Conservation (phyloP, 2,113 vertebrate genomes). For the Anser brachyrhynchus region DNA sequence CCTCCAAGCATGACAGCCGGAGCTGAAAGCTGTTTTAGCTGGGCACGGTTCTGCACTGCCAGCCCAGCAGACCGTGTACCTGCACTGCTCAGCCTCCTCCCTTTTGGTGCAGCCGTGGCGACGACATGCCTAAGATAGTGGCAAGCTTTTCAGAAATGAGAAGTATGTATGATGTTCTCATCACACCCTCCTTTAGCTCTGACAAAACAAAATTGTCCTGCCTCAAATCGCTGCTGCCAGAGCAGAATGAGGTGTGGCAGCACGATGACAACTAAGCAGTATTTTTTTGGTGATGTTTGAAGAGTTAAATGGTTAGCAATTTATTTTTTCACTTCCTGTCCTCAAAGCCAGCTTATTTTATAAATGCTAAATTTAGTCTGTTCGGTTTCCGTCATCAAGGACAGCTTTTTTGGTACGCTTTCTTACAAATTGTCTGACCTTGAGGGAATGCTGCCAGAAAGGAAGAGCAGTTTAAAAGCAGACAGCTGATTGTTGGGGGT, state of each 20-base stretch:
- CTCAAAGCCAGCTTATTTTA: slow-evolving; percentile 65
- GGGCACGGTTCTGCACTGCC: background rate
- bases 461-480: slow-evolving; percentile 38
- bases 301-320: background rate
- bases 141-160: background rate
- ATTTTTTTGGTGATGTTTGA: background rate
- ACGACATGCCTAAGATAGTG: background rate
- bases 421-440: slow-evolving; percentile 65
- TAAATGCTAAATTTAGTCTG: slow-evolving; percentile 57
- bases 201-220: background rate
- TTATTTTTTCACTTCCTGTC: slow-evolving; percentile 65
- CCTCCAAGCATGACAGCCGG: background rate
- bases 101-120: background rate
- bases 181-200: background rate
- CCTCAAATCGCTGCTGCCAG: background rate
- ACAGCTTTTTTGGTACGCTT: slow-evolving; percentile 61
- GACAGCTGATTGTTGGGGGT: slow-evolving; percentile 21
- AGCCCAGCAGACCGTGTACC: background rate
- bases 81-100: rapidly evolving
- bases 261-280: background rate
- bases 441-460: slow-evolving; percentile 34
- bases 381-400: slow-evolving; percentile 55
- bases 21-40: background rate
- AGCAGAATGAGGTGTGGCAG: background rate
- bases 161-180: background rate